phyloP scores from a whole-genome alignment of 1,140 invertebrate species.

The Cydia splendana region DNA sequence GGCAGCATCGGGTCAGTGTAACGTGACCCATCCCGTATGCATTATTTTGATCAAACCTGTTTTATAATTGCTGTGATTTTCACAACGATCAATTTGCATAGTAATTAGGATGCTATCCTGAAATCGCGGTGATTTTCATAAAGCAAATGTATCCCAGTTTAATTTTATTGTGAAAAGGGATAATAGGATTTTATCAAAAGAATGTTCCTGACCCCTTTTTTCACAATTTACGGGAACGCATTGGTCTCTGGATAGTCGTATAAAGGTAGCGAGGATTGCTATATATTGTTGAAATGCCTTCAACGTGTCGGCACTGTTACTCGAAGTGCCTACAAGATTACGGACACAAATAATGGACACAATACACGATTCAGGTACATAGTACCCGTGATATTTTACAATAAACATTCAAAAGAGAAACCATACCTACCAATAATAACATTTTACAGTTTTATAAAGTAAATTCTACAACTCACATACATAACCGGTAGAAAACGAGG shows the following conservation, averaged over 20 bases:
- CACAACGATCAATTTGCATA: slow-evolving; percentile 72
- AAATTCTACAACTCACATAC: not conserved
- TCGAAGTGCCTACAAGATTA: not conserved
- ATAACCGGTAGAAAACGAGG: not conserved
- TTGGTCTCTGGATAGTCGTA: slow-evolving; percentile 12
- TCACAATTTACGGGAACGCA: slow-evolving; percentile 4
- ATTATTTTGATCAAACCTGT: slow-evolving; percentile 47
- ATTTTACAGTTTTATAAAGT: too few relatives aligned
- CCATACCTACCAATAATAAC: too few relatives aligned
- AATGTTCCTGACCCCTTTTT: slow-evolving; percentile 1
- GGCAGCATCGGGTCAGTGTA: slow-evolving; percentile 24
- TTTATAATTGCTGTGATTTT: slow-evolving; percentile 60
- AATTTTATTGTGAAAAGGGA: slow-evolving; percentile 17
- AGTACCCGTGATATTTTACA: too few relatives aligned
- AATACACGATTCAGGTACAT: too few relatives aligned
- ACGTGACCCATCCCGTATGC: slow-evolving; percentile 5
- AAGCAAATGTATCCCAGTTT: slow-evolving; percentile 42
- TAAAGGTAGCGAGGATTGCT: not conserved
- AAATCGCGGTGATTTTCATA: slow-evolving; percentile 44
- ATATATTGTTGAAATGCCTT: not conserved
- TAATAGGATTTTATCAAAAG: slow-evolving; percentile 10
- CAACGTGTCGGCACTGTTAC: not conserved
- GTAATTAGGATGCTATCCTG: slow-evolving; percentile 52
- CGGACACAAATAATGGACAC: not conserved
- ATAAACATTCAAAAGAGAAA: too few relatives aligned